Evolutionary conservation across 2,113 vertebrate genomes (phyloP).

Genomic region (Xiphophorus couchianus): DNA sequence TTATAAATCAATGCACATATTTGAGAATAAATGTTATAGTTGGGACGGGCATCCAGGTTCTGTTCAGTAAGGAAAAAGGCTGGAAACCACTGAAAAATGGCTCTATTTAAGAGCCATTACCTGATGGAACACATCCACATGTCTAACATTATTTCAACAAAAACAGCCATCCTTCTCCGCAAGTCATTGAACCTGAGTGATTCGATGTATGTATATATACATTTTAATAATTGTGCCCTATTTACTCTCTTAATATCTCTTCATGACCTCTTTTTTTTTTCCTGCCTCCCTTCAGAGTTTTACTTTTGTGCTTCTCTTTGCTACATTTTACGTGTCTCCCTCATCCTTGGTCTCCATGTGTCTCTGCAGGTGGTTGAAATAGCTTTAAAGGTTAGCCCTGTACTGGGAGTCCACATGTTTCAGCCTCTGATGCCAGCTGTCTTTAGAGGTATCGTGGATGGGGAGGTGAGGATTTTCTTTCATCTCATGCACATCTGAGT

Average conservation of each 20-base stretch:
- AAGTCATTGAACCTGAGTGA: constrained; percentile 5
- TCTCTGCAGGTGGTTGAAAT: constrained; percentile 92
- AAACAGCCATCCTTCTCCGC: constrained; percentile 8
- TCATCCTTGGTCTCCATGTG: constrained; percentile 33
- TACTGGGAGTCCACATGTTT: constrained; percentile 91
- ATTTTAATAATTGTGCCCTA: background rate
- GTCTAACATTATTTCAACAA: background rate
- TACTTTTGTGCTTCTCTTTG: constrained; percentile 13
- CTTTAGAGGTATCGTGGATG: constrained; percentile 90
- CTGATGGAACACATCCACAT: constrained; percentile 14
- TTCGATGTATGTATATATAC: background rate
- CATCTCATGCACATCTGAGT: background rate
- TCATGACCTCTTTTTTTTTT: background rate
- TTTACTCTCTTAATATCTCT: constrained; percentile 16
- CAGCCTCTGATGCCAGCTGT: constrained; percentile 89
- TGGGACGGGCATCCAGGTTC: too few relatives aligned
- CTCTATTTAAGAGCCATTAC: background rate
- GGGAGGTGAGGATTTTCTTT: constrained; percentile 88
- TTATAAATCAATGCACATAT: too few relatives aligned
- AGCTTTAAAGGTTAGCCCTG: constrained; percentile 91
- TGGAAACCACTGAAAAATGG: too few relatives aligned
- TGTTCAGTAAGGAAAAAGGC: too few relatives aligned
- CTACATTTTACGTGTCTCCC: constrained; percentile 12
- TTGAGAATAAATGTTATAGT: too few relatives aligned
- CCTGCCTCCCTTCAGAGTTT: constrained; percentile 1